Evolutionary conservation across 1,140 invertebrate genomes (phyloP).

Genomic region (Anastrepha ludens): DNA sequence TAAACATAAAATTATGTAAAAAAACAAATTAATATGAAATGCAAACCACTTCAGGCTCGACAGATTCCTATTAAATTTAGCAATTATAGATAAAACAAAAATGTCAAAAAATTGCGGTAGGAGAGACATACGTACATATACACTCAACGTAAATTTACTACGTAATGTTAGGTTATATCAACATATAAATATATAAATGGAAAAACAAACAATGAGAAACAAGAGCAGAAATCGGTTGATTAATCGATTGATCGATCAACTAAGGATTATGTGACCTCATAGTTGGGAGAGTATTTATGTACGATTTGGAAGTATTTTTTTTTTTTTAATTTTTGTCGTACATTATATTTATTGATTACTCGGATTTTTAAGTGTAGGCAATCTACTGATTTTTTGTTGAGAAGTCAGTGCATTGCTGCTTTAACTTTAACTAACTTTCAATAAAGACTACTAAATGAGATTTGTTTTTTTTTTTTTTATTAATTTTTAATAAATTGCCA

Average conservation of each 20-base stretch:
- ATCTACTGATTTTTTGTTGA: background rate
- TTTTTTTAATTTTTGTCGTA: background rate
- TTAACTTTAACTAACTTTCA: background rate
- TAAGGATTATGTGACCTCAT: background rate
- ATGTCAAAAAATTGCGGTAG: constrained; percentile 43
- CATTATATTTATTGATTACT: constrained; percentile 16
- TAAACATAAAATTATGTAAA: constrained; percentile 35
- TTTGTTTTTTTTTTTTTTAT: background rate
- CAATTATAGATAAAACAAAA: constrained; percentile 48
- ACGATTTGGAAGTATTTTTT: background rate
- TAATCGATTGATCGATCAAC: background rate
- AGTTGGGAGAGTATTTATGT: background rate
- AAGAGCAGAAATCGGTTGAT: no score
- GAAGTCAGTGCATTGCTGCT: background rate
- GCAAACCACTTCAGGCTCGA: constrained; percentile 59
- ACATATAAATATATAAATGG: background rate
- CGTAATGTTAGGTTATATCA: constrained; percentile 28
- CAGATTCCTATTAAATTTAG: constrained; percentile 59
- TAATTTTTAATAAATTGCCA: background rate
- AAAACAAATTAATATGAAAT: constrained; percentile 51
- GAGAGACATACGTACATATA: constrained; percentile 38
- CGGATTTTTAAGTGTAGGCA: background rate
- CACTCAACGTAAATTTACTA: constrained; percentile 44
- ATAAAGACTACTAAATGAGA: background rate
- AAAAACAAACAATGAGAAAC: no score